A percentile compares a stretch with the other conserved stretches of the same genome.
Conservation (phyloP, 2,113 vertebrate genomes). For the Embiotoca jacksoni region DNA sequence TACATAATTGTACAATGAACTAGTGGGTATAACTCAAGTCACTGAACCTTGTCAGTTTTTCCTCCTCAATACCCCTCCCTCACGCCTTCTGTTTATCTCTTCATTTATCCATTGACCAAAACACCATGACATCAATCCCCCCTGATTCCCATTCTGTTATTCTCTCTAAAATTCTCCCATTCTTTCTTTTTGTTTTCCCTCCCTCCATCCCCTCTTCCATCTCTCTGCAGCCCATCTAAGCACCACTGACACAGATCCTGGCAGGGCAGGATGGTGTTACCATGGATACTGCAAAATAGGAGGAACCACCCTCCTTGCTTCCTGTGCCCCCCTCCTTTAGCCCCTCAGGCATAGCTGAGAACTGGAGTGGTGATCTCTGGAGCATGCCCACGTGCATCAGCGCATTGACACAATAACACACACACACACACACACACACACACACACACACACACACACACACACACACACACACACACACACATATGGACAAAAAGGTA, state of each 20-base stretch:
- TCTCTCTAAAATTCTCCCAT: background rate
- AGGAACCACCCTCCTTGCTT: slow-evolving; percentile 39
- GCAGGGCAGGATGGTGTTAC: slow-evolving; percentile 69
- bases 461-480: background rate
- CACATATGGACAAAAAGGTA: background rate
- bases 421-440: slow-evolving; percentile 11
- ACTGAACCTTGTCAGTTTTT: background rate
- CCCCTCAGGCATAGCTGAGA: slow-evolving; percentile 55
- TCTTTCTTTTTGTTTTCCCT: background rate
- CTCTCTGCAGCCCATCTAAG: slow-evolving; percentile 41
- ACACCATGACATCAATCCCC: background rate
- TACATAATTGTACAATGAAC: background rate
- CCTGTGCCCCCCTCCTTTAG: slow-evolving; percentile 25
- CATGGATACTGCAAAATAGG: slow-evolving; percentile 74
- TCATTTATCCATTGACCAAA: slow-evolving; percentile 7
- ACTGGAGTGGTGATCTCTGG: slow-evolving; percentile 63
- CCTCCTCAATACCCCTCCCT: background rate
- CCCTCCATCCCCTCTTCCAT: slow-evolving; percentile 7
- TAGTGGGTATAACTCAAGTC: slow-evolving; percentile 1
- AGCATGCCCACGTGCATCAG: slow-evolving; percentile 44
- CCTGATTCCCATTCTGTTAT: background rate
- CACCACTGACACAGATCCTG: slow-evolving; percentile 63
- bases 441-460: slow-evolving; percentile 19
- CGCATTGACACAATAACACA: background rate
- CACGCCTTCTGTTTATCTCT: background rate